A percentile compares a stretch with the other conserved stretches of the same genome.
Conservation (phyloP, 35 echinoderm and acorn worm genomes). For the Hemicentrotus pulcherrimus region DNA sequence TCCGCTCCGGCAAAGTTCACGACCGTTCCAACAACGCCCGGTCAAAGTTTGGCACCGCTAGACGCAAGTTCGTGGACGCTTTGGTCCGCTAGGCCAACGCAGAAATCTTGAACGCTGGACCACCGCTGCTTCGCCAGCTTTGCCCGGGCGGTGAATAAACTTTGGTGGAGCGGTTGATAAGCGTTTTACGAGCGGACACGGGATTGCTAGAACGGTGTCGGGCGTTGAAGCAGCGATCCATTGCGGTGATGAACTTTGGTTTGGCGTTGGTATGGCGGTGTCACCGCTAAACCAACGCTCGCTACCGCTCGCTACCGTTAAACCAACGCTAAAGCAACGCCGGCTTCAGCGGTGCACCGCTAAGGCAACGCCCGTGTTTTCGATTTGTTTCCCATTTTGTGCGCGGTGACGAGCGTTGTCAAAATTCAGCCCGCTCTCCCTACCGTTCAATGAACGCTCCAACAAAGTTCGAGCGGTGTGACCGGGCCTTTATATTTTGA, state of each 20-base stretch:
- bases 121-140: conserved; percentile 29
- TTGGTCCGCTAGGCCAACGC: conserved; percentile 41
- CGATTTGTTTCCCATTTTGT: conserved; percentile 30
- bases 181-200: conserved; percentile 38
- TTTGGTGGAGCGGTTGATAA: too few relatives aligned
- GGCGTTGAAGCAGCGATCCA: conserved; percentile 43
- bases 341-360: conserved; percentile 46
- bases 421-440: conserved; percentile 15
- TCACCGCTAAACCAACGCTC: neutral
- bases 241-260: conserved; percentile 42
- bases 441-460: conserved; percentile 30
- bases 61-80: conserved; percentile 42
- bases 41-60: conserved; percentile 43
- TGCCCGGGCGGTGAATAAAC: neutral
- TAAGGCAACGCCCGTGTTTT: conserved; percentile 33
- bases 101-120: conserved; percentile 45
- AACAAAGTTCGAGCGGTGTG: conserved; percentile 6
- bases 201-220: conserved; percentile 33
- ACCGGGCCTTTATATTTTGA: neutral
- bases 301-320: conserved; percentile 31
- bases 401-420: conserved; percentile 39
- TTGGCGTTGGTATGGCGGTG: conserved; percentile 27
- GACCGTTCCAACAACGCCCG: neutral
- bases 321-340: conserved; percentile 32
- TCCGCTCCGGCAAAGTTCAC: conserved; percentile 39